These are phyloP conservation scores for Proterorhinus semilunaris DNA, from an alignment of 2,113 vertebrate genomes.

Conservation along the genomic window DNA sequence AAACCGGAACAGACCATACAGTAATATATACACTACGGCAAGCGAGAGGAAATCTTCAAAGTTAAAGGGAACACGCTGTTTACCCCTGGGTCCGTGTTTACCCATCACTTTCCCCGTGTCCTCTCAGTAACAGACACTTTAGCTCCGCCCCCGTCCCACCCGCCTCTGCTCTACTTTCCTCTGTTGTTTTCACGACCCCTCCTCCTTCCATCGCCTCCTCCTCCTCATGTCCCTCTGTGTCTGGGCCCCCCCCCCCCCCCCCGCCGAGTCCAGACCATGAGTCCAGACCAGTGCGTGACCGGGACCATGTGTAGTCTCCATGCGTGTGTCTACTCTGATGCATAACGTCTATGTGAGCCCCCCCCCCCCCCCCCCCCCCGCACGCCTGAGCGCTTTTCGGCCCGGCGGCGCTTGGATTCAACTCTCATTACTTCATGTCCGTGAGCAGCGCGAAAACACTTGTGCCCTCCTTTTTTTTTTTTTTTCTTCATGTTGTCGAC, in stretches of 20 bases:
- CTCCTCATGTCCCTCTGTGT: constrained; percentile 18
- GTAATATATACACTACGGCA: too few relatives aligned
- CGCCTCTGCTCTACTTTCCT: constrained; percentile 1
- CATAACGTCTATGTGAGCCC: constrained; percentile 21
- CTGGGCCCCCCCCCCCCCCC: constrained; percentile 45
- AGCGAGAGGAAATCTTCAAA: too few relatives aligned
- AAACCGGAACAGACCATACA: too few relatives aligned
- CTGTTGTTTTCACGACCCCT: not conserved
- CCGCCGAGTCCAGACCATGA: constrained; percentile 37
- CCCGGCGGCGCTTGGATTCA: constrained; percentile 54
- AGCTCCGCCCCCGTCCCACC: not conserved
- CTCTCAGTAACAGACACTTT: not conserved
- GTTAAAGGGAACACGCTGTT: too few relatives aligned
- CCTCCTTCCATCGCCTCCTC: not conserved
- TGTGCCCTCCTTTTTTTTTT: constrained; percentile 49
- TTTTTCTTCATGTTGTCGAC: constrained; percentile 17
- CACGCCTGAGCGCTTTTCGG: constrained; percentile 53
- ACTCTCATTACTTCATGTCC: constrained; percentile 67
- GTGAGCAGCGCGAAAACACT: constrained; percentile 60
- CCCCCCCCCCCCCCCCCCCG: too few relatives aligned
- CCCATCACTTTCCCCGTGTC: not conserved
- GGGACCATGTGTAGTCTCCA: constrained; percentile 38
- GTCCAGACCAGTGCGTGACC: constrained; percentile 33
- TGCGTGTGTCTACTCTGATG: not conserved
- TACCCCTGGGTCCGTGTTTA: not conserved